These are phyloP conservation scores for Esox lucius DNA, from an alignment of 2,797 vertebrate genomes.

Conservation along the genomic window DNA sequence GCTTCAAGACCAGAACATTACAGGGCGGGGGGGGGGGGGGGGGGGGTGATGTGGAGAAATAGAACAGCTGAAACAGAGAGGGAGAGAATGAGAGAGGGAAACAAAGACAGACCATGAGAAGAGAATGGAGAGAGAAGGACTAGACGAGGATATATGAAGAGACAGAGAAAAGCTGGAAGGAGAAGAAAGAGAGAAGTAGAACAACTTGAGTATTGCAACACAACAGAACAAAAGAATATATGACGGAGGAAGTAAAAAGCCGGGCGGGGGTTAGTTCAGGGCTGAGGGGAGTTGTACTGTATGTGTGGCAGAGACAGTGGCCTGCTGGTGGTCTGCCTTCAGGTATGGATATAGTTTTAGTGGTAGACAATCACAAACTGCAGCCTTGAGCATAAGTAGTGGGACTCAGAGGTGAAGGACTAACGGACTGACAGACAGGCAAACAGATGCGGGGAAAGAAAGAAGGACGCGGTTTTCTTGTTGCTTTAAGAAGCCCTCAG, in stretches of 20 bases:
- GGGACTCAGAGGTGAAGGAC: conserved; percentile 62
- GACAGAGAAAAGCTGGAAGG: conserved; percentile 12
- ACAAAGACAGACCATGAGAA: not conserved
- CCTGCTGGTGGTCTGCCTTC: not conserved
- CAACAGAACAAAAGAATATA: too few relatives aligned
- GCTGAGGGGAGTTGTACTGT: not conserved
- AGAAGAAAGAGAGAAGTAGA: conserved; percentile 2
- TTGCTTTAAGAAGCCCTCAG: conserved; percentile 53
- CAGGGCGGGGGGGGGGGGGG: conserved; percentile 19
- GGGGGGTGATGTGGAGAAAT: conserved; percentile 61
- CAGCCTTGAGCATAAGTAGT: conserved; percentile 48
- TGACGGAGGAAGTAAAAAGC: not conserved
- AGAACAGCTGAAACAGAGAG: conserved; percentile 46
- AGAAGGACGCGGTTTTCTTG: conserved; percentile 28
- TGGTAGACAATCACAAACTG: conserved; percentile 44
- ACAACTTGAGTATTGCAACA: not conserved
- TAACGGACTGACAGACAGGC: conserved; percentile 16
- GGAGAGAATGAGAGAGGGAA: conserved; percentile 26
- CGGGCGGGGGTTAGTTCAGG: not conserved
- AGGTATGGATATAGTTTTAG: conserved; percentile 28
- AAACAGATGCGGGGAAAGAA: conserved; percentile 41
- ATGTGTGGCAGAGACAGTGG: not conserved
- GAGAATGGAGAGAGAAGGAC: conserved; percentile 10
- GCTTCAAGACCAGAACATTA: conserved; percentile 65
- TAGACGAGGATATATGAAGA: conserved; percentile 49